phyloP scores from a whole-genome alignment of 2,888 invertebrate species.

The Folsomia candida region DNA sequence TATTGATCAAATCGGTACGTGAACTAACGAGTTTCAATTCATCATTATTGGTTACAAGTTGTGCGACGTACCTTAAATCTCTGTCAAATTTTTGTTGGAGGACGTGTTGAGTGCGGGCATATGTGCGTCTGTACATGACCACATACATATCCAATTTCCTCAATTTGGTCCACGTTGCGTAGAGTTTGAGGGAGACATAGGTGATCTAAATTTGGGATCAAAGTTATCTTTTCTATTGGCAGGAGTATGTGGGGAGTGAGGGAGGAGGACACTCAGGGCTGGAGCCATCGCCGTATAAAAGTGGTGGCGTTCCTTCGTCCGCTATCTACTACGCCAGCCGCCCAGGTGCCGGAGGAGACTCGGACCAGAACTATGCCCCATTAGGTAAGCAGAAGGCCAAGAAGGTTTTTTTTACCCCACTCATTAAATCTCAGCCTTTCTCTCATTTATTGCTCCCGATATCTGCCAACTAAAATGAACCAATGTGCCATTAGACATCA shows the following conservation, averaged over 20 bases:
- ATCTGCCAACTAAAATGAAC: too few species aligned
- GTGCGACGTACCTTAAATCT: too few species aligned
- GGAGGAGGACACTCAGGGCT: slow-evolving; percentile 36
- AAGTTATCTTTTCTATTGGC: slow-evolving; percentile 16
- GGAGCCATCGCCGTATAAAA: slow-evolving; percentile 42
- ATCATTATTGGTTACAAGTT: too few species aligned
- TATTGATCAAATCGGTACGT: too few species aligned
- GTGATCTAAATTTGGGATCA: slow-evolving; percentile 16
- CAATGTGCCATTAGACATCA: too few species aligned
- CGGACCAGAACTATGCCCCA: slow-evolving; percentile 47
- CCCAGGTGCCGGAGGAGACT: slow-evolving; percentile 42
- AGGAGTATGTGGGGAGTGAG: slow-evolving; percentile 46
- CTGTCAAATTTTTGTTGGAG: too few species aligned
- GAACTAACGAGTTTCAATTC: too few species aligned
- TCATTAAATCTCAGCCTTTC: slow-evolving; percentile 28
- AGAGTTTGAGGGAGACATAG: neutral
- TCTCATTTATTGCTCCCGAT: slow-evolving; percentile 28
- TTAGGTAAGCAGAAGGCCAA: slow-evolving; percentile 45
- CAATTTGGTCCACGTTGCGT: too few species aligned
- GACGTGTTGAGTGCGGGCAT: too few species aligned
- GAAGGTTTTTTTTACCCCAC: too few species aligned
- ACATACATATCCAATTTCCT: too few species aligned
- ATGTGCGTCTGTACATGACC: too few species aligned
- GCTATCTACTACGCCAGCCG: slow-evolving; percentile 32
- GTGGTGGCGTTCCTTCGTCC: slow-evolving; percentile 11